A percentile compares a stretch with the other conserved stretches of the same genome.
These are phyloP conservation scores for Pyralis farinalis DNA, from an alignment of 2,888 invertebrate species.

Conservation along the genomic window DNA sequence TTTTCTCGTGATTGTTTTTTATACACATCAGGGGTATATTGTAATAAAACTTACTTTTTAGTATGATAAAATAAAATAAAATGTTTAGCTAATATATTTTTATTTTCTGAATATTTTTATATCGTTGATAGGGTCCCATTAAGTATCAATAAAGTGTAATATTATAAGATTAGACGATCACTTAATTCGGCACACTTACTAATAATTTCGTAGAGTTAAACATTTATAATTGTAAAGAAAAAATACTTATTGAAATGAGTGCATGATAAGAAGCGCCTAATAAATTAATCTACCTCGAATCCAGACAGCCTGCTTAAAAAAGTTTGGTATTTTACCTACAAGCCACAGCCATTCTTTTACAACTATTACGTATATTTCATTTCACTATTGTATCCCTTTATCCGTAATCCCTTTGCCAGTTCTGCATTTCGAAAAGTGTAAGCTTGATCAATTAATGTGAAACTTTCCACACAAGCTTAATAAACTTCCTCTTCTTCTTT, in stretches of 20 bases:
- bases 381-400: neutral
- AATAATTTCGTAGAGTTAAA: conserved; percentile 7
- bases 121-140: conserved; percentile 54
- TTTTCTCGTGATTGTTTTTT: conserved; percentile 37
- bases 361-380: neutral
- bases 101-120: conserved; percentile 28
- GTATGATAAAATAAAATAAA: conserved; percentile 44
- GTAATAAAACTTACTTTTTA: conserved; percentile 20
- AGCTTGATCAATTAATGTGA: neutral
- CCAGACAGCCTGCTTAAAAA: conserved; percentile 27
- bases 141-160: conserved; percentile 28
- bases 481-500: conserved; percentile 91
- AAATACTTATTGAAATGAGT: conserved; percentile 37
- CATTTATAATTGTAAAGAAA: conserved; percentile 6
- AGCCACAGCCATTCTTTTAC: conserved; percentile 30
- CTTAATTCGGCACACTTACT: conserved; percentile 36
- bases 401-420: neutral
- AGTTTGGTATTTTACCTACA: conserved; percentile 13
- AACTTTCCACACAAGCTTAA: conserved; percentile 29
- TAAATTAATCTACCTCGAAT: conserved; percentile 17
- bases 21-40: conserved; percentile 27
- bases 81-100: conserved; percentile 28
- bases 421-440: neutral
- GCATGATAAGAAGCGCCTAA: conserved; percentile 43
- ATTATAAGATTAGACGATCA: conserved; percentile 16